Percentiles rank a stretch among this genome's conserved stretches.
phyloP scores from a whole-genome alignment of 2,888 invertebrate species.

The Sturmia bella region DNA sequence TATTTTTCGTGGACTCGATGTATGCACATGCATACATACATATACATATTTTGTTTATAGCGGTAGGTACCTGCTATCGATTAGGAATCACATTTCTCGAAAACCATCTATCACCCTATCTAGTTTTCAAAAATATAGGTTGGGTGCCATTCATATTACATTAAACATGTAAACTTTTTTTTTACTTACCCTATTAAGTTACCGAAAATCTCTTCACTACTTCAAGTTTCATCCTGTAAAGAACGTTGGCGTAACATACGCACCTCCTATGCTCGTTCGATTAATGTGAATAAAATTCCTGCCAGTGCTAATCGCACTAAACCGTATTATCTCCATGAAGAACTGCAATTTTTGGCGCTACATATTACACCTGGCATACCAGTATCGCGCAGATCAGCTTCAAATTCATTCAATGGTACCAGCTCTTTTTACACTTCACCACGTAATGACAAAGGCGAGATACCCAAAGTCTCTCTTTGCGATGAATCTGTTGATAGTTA shows the following conservation, averaged over 20 bases:
- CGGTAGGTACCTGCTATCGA: no score
- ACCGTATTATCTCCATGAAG: slow-evolving; percentile 75
- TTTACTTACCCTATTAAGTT: no score
- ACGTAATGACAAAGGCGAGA: slow-evolving; percentile 71
- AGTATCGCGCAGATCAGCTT: slow-evolving; percentile 69
- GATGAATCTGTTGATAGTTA: slow-evolving; percentile 73
- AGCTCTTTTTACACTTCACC: slow-evolving; percentile 65
- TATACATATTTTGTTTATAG: no score
- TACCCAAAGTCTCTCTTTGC: slow-evolving; percentile 70
- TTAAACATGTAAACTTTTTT: no score
- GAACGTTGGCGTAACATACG: slow-evolving; percentile 81
- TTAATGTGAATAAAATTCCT: slow-evolving; percentile 76
- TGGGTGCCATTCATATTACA: no score
- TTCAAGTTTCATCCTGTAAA: slow-evolving; percentile 77
- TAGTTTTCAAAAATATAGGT: no score
- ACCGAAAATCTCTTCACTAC: not conserved
- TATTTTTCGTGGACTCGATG: not conserved
- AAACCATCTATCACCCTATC: no score
- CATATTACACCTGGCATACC: slow-evolving; percentile 75
- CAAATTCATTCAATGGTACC: slow-evolving; percentile 38
- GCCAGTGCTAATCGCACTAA: slow-evolving; percentile 76
- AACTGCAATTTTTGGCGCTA: slow-evolving; percentile 74
- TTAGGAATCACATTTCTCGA: no score
- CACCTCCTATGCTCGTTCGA: slow-evolving; percentile 79
- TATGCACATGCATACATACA: not conserved